Evolutionary conservation across 2,113 vertebrate species (phyloP).

Genomic region (Poecile atricapillus): DNA sequence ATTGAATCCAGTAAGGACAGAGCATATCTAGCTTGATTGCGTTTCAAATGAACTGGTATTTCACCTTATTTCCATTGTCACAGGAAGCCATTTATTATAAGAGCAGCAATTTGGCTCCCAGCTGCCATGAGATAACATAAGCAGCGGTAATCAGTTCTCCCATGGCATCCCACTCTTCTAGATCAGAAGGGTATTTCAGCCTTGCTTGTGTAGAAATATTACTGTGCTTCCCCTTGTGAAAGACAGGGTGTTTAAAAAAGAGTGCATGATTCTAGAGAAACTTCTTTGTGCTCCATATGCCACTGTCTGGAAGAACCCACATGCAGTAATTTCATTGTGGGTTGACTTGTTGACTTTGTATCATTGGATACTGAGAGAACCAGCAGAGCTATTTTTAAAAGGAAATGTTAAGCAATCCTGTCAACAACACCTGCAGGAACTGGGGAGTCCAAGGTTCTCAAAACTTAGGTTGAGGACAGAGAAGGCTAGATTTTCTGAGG

Average conservation of each 20-base stretch:
- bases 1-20: neutral
- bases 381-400: neutral
- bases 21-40: neutral
- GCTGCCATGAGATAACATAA: neutral
- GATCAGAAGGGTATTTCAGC: neutral
- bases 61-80: neutral
- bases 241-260: neutral
- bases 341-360: neutral
- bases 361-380: neutral
- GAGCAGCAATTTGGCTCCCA: neutral
- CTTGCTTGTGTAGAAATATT: neutral
- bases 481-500: neutral
- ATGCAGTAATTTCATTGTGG: neutral
- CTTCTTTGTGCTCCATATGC: neutral
- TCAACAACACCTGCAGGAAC: constrained; percentile 31
- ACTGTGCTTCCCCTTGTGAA: neutral
- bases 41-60: neutral
- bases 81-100: neutral
- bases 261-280: neutral
- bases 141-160: neutral
- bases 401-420: neutral
- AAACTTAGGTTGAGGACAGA: neutral
- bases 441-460: neutral
- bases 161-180: neutral
- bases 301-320: neutral